Conservation (phyloP, 2,888 invertebrate genomes). For the Pimpla rufipes region DNA sequence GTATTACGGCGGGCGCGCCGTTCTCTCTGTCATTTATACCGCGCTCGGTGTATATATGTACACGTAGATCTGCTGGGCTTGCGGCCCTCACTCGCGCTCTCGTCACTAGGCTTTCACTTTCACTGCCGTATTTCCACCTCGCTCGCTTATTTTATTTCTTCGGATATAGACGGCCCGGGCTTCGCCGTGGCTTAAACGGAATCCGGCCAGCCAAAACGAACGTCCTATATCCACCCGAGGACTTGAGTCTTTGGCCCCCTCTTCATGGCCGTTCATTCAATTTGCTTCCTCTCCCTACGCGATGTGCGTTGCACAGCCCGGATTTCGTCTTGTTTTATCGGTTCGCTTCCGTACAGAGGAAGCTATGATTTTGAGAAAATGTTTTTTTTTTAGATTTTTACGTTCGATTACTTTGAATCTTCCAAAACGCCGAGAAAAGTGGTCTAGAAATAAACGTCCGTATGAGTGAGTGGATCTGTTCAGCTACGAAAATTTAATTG, state of each 20-base stretch:
- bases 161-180: slow-evolving; percentile 1
- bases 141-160: slow-evolving; percentile 41
- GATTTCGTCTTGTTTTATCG: slow-evolving; percentile 3
- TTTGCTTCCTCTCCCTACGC: not conserved
- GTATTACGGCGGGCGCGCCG: slow-evolving; percentile 24
- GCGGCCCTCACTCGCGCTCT: slow-evolving; percentile 43
- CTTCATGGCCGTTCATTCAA: slow-evolving; percentile 3
- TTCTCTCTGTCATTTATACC: slow-evolving; percentile 42
- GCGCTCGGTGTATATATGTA: not conserved
- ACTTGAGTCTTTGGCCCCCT: not conserved
- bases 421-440: no score
- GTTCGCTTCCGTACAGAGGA: not conserved
- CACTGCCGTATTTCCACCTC: slow-evolving; percentile 26
- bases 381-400: no score
- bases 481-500: no score
- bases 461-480: no score
- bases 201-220: slow-evolving; percentile 25
- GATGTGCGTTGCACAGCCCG: not conserved
- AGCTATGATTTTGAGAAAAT: no score
- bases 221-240: slow-evolving; percentile 22
- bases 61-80: not conserved
- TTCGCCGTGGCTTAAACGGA: not conserved
- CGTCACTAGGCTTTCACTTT: slow-evolving; percentile 43
- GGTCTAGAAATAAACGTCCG: no score
- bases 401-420: no score